Conservation (phyloP, 2,113 vertebrate species). For the Acanthochromis polyacanthus region DNA sequence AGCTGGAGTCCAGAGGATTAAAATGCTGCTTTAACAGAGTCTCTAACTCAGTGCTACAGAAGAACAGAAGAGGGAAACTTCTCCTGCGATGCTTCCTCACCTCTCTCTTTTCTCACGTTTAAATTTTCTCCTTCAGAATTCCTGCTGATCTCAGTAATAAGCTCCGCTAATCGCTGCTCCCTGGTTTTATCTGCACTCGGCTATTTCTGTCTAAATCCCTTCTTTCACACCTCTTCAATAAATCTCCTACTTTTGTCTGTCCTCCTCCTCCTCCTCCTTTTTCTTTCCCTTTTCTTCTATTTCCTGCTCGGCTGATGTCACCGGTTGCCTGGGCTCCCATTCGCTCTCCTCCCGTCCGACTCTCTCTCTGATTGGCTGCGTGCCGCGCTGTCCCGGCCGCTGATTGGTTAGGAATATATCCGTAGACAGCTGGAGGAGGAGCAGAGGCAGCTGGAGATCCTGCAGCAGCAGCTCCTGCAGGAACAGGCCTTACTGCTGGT, state of each 20-base stretch:
- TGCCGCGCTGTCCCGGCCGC: slow-evolving; percentile 75
- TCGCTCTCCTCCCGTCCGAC: slow-evolving; percentile 25
- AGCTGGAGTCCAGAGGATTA: no score
- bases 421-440: slow-evolving; percentile 99
- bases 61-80: no score
- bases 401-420: slow-evolving; percentile 94
- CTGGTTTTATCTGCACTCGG: slow-evolving; percentile 37
- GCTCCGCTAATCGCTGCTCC: slow-evolving; percentile 43
- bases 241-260: slow-evolving; percentile 41
- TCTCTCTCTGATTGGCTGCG: slow-evolving; percentile 64
- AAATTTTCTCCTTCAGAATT: slow-evolving; percentile 23
- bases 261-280: slow-evolving; percentile 42
- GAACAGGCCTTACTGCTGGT: slow-evolving; percentile 99
- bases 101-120: neutral
- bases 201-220: slow-evolving; percentile 51
- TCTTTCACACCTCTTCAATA: slow-evolving; percentile 61
- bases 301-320: slow-evolving; percentile 73
- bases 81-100: neutral
- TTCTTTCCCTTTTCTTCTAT: slow-evolving; percentile 27
- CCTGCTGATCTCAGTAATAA: slow-evolving; percentile 20
- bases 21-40: no score
- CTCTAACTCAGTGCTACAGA: neutral
- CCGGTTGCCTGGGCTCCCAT: slow-evolving; percentile 71
- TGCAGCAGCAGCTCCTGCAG: slow-evolving; percentile 99
- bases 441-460: slow-evolving; percentile 99